Evolutionary conservation across 2,113 vertebrate species (phyloP), one percentile per base, ranked within the genome.

Genomic region (Falco punctatus): DNA sequence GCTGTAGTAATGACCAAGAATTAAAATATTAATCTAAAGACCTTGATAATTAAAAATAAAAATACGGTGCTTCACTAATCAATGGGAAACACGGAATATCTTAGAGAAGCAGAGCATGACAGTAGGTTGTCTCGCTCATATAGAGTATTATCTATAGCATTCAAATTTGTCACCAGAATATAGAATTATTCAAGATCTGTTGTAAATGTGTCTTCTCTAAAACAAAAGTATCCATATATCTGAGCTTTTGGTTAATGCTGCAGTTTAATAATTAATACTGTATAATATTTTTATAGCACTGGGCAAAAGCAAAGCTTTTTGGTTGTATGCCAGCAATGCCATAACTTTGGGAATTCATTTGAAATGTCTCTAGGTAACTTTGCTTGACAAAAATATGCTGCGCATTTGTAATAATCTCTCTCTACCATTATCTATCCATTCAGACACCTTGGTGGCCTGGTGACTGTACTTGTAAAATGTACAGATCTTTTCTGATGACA

Each of bases 301-400:
- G 51, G 54, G n/a, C 33, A 74, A 81, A 85, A 71, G 13, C 54
- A 58, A 65, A 21, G 11, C 11, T 21, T 90, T 95, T 94, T 89
- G 38, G 33, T 59, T 93, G 19, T 55, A 72, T 84, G 42, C 58
- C 67, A 94, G 51, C 52, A 88, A 59, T 85, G 54, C 72, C 70
- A 66, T 90, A 91, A 94, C 64, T 44, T 90, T 96, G 51, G n/a
- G 17, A 86, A 92, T 91, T 59, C 13, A 74, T 89, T 81, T 95
- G 70, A 87, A 82, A 72, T 80, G 7, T 2, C 0, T 74, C 61
- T 83, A 78, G 48, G 65, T 72, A 72, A 48, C 48, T 72, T 93
- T 75, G 13, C 40, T 67, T 72, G 54, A 88, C 61, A 94, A 88
- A 92, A 94, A 71, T 92, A 35, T 46, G 15, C 74, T 84, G 38